Evolutionary conservation across 2,797 vertebrate genomes (phyloP).

Genomic region (Coregonus ussuriensis): DNA sequence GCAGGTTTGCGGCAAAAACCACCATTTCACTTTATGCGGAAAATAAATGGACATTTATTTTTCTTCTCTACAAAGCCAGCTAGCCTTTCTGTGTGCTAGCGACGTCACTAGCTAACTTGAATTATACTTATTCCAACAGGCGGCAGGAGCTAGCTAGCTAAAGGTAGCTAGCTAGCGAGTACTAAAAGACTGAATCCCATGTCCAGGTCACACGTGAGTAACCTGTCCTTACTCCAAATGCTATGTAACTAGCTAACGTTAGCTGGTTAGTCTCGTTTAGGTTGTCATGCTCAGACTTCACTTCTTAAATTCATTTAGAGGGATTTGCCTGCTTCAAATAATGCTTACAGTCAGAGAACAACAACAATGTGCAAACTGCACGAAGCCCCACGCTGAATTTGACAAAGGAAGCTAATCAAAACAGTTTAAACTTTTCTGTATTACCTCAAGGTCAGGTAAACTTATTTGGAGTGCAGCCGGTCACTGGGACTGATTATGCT

Average conservation of each 20-base stretch:
- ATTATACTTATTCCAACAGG: background rate
- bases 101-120: background rate
- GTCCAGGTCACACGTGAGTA: background rate
- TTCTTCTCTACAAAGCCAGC: too few species aligned
- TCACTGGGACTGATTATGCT: background rate
- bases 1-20: too few species aligned
- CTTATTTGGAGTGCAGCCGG: constrained; percentile 2
- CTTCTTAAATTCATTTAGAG: background rate
- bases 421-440: background rate
- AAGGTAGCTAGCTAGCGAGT: background rate
- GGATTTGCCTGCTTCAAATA: background rate
- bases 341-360: background rate
- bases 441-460: constrained; percentile 6
- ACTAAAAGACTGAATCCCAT: background rate
- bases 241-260: too few species aligned
- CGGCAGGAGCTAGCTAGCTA: background rate
- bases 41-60: too few species aligned
- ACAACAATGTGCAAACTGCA: background rate
- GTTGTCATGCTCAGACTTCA: constrained; percentile 1
- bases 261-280: background rate
- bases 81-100: background rate
- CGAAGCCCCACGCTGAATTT: background rate
- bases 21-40: too few species aligned
- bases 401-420: background rate
- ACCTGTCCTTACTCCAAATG: background rate